These are phyloP conservation scores for Hyperopisus bebe DNA, from an alignment of 2,113 vertebrate genomes.

Conservation along the genomic window DNA sequence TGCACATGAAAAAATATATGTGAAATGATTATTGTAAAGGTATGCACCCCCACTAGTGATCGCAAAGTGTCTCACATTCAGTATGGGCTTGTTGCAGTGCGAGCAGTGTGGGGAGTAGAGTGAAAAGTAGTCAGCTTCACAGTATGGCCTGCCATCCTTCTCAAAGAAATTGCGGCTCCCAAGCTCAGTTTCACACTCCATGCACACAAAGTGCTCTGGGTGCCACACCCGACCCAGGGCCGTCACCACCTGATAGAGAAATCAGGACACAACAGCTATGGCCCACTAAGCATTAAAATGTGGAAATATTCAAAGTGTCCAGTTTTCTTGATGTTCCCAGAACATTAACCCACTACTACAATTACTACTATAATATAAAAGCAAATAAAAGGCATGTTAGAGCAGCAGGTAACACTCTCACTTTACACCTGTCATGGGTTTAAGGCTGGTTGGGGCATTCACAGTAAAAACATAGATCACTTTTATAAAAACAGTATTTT, in stretches of 20 bases:
- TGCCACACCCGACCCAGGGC: slow-evolving; percentile 84
- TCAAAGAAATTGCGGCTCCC: slow-evolving; percentile 87
- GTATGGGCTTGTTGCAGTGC: slow-evolving; percentile 79
- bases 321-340: neutral
- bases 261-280: neutral
- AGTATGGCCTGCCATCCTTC: slow-evolving; percentile 82
- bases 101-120: slow-evolving; percentile 84
- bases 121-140: slow-evolving; percentile 81
- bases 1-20: neutral
- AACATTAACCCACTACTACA: neutral
- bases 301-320: neutral
- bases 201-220: slow-evolving; percentile 83
- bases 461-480: no score
- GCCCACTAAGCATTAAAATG: neutral
- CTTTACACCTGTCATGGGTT: neutral
- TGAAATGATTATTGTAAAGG: neutral
- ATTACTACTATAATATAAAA: neutral
- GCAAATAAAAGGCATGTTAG: neutral
- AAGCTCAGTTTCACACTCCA: slow-evolving; percentile 71
- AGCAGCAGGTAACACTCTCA: neutral
- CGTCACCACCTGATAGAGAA: slow-evolving; percentile 69
- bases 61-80: slow-evolving; percentile 63
- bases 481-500: neutral
- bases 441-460: neutral
- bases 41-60: neutral